phyloP scores from a whole-genome alignment of 2,888 invertebrate species.

The Rotaria socialis region DNA sequence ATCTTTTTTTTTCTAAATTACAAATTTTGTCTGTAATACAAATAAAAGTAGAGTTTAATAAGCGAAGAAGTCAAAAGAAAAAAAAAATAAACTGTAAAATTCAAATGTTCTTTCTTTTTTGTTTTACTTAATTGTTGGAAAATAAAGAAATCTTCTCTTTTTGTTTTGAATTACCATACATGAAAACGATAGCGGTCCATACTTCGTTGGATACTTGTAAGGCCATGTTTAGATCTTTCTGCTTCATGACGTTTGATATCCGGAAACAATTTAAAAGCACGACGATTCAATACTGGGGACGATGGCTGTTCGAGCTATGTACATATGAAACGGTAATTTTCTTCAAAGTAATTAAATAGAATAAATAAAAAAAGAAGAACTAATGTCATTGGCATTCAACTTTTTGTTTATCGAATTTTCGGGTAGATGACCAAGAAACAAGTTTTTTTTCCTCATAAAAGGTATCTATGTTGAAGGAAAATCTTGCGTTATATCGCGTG shows the following conservation, averaged over 20 bases:
- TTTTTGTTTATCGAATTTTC: too few species aligned
- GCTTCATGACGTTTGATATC: neutral
- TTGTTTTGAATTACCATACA: neutral
- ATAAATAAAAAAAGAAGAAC: too few species aligned
- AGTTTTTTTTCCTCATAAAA: too few species aligned
- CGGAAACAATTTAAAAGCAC: neutral
- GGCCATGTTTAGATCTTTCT: neutral
- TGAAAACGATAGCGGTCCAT: slow-evolving; percentile 16
- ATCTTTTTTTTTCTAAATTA: neutral
- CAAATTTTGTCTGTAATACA: neutral
- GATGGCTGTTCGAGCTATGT: neutral
- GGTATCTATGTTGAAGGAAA: too few species aligned
- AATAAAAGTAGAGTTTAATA: neutral
- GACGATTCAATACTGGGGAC: neutral
- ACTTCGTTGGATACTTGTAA: neutral
- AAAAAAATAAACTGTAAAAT: neutral
- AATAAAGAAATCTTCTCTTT: neutral
- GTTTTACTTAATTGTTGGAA: neutral
- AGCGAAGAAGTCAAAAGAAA: neutral
- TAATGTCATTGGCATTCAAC: too few species aligned
- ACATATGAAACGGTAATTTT: too few species aligned
- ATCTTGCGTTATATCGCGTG: too few species aligned
- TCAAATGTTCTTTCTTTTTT: neutral
- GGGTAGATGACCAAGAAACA: too few species aligned
- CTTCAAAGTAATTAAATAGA: too few species aligned